A percentile compares a stretch with the other conserved stretches of the same genome.
phyloP scores from a whole-genome alignment of 2,797 vertebrate genomes.

The Rhabdophis nuchalis region DNA sequence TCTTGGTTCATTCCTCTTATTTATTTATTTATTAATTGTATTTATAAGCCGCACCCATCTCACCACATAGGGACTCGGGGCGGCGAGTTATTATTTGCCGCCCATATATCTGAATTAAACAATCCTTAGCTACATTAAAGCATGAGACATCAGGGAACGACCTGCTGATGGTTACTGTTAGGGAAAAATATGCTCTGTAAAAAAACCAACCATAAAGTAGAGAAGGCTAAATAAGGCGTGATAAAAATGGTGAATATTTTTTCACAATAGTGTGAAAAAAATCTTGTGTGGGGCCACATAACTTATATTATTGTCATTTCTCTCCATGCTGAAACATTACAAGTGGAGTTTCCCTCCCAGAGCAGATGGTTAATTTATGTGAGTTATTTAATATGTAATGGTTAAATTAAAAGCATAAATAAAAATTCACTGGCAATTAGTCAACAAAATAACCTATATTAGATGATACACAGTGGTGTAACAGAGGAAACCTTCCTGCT shows the following conservation, averaged over 20 bases:
- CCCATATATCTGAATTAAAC: constrained; percentile 31
- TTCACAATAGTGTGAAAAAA: constrained; percentile 14
- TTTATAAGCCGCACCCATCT: no score
- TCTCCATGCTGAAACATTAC: constrained; percentile 54
- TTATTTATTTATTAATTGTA: no score
- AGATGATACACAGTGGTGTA: constrained; percentile 40
- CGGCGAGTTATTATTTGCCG: no score
- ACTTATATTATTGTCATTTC: constrained; percentile 50
- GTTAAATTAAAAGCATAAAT: constrained; percentile 66
- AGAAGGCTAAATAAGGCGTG: constrained; percentile 15
- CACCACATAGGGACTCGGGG: no score
- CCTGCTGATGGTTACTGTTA: constrained; percentile 26
- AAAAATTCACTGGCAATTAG: constrained; percentile 44
- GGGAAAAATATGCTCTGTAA: constrained; percentile 35
- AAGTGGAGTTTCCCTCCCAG: constrained; percentile 26
- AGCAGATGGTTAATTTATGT: constrained; percentile 37
- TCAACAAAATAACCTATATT: constrained; percentile 57
- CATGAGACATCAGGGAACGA: constrained; percentile 32
- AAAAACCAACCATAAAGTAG: constrained; percentile 25
- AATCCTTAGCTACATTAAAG: constrained; percentile 33
- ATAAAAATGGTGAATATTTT: neutral
- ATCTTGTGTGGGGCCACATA: neutral
- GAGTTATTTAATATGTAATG: constrained; percentile 54
- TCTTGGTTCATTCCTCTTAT: constrained; percentile 1
- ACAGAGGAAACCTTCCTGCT: neutral